Evolutionary conservation across 2,113 vertebrate genomes (phyloP).

Genomic region (Sander lucioperca): DNA sequence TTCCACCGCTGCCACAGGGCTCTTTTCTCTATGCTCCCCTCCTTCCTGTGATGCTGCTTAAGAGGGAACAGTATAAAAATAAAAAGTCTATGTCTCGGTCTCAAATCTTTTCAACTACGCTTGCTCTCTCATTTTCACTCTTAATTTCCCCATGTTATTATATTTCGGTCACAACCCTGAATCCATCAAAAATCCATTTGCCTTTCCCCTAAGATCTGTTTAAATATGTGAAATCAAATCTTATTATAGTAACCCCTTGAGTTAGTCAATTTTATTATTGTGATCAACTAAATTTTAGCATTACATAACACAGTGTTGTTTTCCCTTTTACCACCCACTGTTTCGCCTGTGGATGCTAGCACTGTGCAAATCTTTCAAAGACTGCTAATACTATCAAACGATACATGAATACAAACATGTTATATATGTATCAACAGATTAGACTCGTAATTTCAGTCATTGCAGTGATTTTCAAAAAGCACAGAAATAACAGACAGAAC

Average conservation of each 20-base stretch:
- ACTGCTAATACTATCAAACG: neutral
- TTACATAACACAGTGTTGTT: slow-evolving; percentile 1
- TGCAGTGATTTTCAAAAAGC: neutral
- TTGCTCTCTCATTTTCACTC: slow-evolving; percentile 40
- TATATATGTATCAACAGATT: neutral
- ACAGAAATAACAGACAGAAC: no score
- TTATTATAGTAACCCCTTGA: slow-evolving; percentile 1
- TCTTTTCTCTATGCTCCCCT: slow-evolving; percentile 9
- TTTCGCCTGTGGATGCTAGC: neutral
- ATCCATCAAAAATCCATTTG: slow-evolving; percentile 25
- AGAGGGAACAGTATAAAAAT: slow-evolving; percentile 43
- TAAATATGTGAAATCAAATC: slow-evolving; percentile 31
- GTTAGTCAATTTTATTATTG: neutral
- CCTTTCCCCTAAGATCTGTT: slow-evolving; percentile 8
- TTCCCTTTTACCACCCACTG: slow-evolving; percentile 7
- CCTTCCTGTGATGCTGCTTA: slow-evolving; percentile 33
- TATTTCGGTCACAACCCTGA: slow-evolving; percentile 17
- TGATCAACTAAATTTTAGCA: slow-evolving; percentile 28
- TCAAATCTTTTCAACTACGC: slow-evolving; percentile 41
- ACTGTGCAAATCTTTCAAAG: neutral
- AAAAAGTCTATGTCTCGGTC: slow-evolving; percentile 19
- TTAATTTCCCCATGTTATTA: slow-evolving; percentile 43
- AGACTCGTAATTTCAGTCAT: no score
- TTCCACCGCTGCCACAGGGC: slow-evolving; percentile 47
- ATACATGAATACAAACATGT: neutral